Conservation (phyloP, 2,113 vertebrate genomes). For the Labeo rohita region DNA sequence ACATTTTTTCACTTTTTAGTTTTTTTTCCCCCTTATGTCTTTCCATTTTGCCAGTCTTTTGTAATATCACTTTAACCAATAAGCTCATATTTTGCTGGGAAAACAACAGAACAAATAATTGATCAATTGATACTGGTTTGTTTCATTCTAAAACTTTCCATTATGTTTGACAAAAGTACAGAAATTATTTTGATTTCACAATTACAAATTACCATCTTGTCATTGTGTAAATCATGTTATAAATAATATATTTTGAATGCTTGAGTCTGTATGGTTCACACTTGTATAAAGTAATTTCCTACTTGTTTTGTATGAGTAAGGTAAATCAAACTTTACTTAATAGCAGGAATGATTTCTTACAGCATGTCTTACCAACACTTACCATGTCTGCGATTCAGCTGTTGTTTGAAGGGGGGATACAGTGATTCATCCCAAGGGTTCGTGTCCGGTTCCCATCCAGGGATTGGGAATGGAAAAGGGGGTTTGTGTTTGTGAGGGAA, state of each 20-base stretch:
- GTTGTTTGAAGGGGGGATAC: conserved; percentile 82
- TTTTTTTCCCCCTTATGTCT: background rate
- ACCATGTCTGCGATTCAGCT: conserved; percentile 67
- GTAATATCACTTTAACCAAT: background rate
- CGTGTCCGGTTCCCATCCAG: conserved; percentile 80
- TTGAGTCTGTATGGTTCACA: background rate
- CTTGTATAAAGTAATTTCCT: background rate
- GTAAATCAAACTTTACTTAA: background rate
- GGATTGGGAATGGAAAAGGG: conserved; percentile 70
- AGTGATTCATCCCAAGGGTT: conserved; percentile 87
- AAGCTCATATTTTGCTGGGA: background rate
- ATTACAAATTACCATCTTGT: background rate
- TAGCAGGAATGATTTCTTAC: background rate
- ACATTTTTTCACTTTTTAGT: too few relatives aligned
- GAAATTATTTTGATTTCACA: background rate
- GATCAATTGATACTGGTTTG: background rate
- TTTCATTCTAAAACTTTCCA: background rate
- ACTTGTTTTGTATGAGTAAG: background rate
- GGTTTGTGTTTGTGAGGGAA: conserved; percentile 76
- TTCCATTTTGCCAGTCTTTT: background rate
- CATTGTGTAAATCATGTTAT: background rate
- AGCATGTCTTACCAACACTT: background rate
- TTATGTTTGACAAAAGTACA: background rate
- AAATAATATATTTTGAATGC: background rate
- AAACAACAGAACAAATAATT: background rate